Evolutionary conservation across 1,140 invertebrate genomes (phyloP), one percentile per base, ranked within the genome.

Genomic region (Galleria mellonella): DNA sequence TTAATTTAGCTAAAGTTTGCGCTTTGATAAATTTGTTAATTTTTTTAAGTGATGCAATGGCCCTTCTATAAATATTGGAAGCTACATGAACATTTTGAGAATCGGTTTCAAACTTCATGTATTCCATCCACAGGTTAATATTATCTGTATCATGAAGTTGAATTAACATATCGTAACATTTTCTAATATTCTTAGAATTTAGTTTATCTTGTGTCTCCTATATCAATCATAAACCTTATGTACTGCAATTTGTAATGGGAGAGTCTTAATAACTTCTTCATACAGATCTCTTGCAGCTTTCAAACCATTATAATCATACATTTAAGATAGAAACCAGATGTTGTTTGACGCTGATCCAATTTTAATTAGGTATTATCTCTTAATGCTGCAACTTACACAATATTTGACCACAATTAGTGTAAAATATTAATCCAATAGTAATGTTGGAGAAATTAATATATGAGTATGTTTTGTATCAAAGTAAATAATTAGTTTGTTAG

Each of bases 21-120:
- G 46, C 47, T 71, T 72, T 82, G 10, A 85, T 75, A 47, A 85
- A 85, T 31, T 70, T 58, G 57, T 83, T 75, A 30, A 83, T 78
- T 54, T 76, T 81, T 33, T 81, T 77, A 40, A 85, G 44, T 9
- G 42, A 54, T 23, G 61, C 72, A 30, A 85, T 56, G 33, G 82
- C 79, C 63, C 79, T 66, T 47, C 78, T 75, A 41, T 85, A 78
- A 15, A 85, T 63, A 28, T 58, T 51, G 12, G 81, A 62, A 7
- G 67, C 49, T n/a, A 36, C 35, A 48, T 70, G 64, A 6, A 62
- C 51, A 46, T 60, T 73, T 11, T 74, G 72, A 48, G 57, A 53
- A 44, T 65, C 42, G 29, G 51, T 62, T 68, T 85, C 82, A 73
- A 81, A 83, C 9, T 69, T 63, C 12, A 85, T 74, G 39, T 81